Conservation (phyloP, 37 sponge, comb jelly and placozoan genomes). For the Hexactinellida sp. region DNA sequence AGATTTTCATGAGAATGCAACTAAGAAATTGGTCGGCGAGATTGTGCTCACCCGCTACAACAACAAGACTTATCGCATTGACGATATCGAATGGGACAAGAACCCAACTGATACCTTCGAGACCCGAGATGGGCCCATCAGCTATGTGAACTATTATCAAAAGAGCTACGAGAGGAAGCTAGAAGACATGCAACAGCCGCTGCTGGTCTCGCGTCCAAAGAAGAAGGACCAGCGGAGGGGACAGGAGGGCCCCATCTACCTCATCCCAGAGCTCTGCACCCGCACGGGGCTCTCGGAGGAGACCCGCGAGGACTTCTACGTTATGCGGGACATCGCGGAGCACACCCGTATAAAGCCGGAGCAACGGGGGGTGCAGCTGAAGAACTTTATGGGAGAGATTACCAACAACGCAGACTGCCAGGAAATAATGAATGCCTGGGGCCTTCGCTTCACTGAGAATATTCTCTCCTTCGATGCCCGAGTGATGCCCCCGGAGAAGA, state of each 20-base stretch:
- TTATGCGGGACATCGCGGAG: conserved; percentile 63
- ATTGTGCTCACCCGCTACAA: conserved; percentile 90
- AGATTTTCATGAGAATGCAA: conserved; percentile 41
- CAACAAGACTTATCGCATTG: conserved; percentile 88
- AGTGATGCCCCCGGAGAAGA: conserved; percentile 44
- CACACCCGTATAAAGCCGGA: conserved; percentile 58
- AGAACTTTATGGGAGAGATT: conserved; percentile 38
- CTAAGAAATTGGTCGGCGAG: conserved; percentile 64
- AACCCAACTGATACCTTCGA: conserved; percentile 50
- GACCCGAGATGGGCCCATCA: conserved; percentile 36
- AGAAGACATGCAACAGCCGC: conserved; percentile 56
- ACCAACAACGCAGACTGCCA: conserved; percentile 27
- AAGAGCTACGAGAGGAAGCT: conserved; percentile 46
- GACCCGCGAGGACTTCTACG: conserved; percentile 49
- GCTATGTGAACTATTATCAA: conserved; percentile 64
- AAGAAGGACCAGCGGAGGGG: conserved; percentile 37
- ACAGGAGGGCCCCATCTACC: conserved; percentile 39
- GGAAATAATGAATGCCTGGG: conserved; percentile 43
- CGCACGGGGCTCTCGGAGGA: conserved; percentile 70
- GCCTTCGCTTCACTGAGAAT: conserved; percentile 40
- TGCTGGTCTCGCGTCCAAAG: conserved; percentile 69
- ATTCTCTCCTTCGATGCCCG: conserved; percentile 30
- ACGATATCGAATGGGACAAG: conserved; percentile 83
- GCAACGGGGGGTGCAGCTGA: conserved; percentile 21
- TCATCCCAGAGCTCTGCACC: conserved; percentile 82